Conservation (phyloP, 2,797 vertebrate genomes). For the Emys orbicularis region DNA sequence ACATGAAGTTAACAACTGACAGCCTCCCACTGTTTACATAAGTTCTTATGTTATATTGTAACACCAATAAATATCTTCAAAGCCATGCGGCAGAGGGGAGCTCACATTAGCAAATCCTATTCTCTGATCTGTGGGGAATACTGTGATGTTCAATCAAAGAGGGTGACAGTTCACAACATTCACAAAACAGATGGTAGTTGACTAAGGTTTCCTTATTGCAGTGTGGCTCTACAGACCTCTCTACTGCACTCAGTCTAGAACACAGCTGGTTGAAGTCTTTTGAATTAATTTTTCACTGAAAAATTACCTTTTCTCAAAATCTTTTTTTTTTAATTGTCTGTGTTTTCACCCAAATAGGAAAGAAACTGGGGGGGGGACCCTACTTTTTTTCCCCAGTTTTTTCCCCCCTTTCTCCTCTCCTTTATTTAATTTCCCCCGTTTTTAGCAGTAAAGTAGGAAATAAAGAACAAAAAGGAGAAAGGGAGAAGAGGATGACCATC, state of each 20-base stretch:
- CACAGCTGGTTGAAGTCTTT: background rate
- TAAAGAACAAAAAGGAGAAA: background rate
- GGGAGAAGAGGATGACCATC: background rate
- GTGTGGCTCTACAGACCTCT: background rate
- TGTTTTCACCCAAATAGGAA: background rate
- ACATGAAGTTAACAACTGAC: background rate
- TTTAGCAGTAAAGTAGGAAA: background rate
- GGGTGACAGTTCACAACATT: background rate
- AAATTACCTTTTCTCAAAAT: background rate
- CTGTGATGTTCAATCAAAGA: constrained; percentile 13
- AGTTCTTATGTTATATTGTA: background rate
- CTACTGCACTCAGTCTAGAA: background rate
- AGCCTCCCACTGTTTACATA: background rate
- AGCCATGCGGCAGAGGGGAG: constrained; percentile 2
- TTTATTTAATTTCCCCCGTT: background rate
- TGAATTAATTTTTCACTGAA: background rate
- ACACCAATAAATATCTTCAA: constrained; percentile 21
- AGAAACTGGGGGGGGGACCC: background rate
- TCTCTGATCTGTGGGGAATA: background rate
- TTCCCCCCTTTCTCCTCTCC: background rate
- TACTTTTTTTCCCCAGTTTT: background rate
- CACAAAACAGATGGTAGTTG: constrained; percentile 6
- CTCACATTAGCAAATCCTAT: constrained; percentile 1
- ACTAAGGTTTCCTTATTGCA: background rate
- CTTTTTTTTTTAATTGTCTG: background rate